Base-by-base conservation (phyloP, 2,888 invertebrate species). In the Hesperia comma region DNA sequence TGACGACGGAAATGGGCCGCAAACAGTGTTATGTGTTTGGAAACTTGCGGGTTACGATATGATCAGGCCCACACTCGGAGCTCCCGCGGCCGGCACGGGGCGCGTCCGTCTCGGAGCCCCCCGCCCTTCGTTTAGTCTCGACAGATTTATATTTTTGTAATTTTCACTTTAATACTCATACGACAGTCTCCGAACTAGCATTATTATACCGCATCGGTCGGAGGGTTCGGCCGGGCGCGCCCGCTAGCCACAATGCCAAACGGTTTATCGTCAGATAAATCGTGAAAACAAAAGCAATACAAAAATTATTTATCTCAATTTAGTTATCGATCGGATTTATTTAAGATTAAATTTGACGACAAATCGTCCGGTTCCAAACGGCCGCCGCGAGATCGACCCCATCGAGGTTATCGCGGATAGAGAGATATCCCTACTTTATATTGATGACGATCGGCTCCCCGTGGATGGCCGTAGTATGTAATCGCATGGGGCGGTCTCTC, bases 61-160 rank as follows among this genome's bases (percentile, higher is more conserved):
- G 26, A 5, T 26, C 53, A 33, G 32, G 69, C 68, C 70, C 73
- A 71, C 71, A 68, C 69, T 70, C 58, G 72, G 81, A 81, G 82
- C 81, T 83, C 80, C 81, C 84, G 82, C 78, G 63, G 85, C 78
- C 74, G 76, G 77, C 77, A 72, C 70, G 68, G 72, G 76, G 74
- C 81, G 79, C 81, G 75, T 72, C 75, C 73, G 67, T 74, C 79
- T 80, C 77, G 81, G 79, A 79, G 81, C 82, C 78, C 75, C 75
- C 3, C n/a, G 69, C 72, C 72, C 70, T 69, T 67, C 69, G 68
- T 58, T 70, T 75, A 74, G 68, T 68, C 74, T 75, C 75, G 68
- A 71, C 66, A 76, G 70, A 78, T 75, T 74, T 77, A 75, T 80
- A 80, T 80, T 81, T 81, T 81, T 75, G 75, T 81, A 81, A 75